A percentile compares a stretch with the other conserved stretches of the same genome.
Conservation (phyloP, 2,797 vertebrate genomes). For the Gallinago stenura region DNA sequence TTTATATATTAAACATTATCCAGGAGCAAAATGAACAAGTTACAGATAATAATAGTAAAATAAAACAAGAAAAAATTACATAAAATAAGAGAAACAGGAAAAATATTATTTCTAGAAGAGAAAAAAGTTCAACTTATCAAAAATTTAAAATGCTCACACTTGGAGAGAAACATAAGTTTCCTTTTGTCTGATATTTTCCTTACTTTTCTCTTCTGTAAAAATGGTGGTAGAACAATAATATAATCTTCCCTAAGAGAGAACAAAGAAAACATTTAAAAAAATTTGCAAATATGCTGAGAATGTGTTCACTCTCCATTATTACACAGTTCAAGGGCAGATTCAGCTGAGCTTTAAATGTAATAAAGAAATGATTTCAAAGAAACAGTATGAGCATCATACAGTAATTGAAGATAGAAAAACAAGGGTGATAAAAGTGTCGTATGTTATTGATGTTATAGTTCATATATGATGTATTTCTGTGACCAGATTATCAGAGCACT, state of each 20-base stretch:
- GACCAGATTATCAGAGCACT: conserved; percentile 36
- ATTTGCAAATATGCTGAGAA: conserved; percentile 1
- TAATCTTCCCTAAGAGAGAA: background rate
- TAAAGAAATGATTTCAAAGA: conserved; percentile 33
- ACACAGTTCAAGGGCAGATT: conserved; percentile 58
- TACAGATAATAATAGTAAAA: background rate
- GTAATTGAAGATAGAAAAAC: conserved; percentile 49
- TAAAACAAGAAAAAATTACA: background rate
- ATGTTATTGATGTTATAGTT: conserved; percentile 57
- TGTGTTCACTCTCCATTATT: conserved; percentile 29
- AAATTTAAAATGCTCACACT: background rate
- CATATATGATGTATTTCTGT: conserved; percentile 44
- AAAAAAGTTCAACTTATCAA: background rate
- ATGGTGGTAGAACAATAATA: background rate
- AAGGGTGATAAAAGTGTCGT: conserved; percentile 43
- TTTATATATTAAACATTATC: background rate
- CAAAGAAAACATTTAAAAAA: background rate
- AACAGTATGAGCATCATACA: background rate
- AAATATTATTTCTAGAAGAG: background rate
- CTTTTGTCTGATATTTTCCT: background rate
- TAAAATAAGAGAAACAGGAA: background rate
- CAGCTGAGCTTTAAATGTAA: conserved; percentile 47
- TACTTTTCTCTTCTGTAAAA: background rate
- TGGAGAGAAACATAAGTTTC: background rate
- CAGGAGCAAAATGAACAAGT: background rate